Evolutionary conservation across 2,888 invertebrate species (phyloP).

Genomic region (Phortica okadai): DNA sequence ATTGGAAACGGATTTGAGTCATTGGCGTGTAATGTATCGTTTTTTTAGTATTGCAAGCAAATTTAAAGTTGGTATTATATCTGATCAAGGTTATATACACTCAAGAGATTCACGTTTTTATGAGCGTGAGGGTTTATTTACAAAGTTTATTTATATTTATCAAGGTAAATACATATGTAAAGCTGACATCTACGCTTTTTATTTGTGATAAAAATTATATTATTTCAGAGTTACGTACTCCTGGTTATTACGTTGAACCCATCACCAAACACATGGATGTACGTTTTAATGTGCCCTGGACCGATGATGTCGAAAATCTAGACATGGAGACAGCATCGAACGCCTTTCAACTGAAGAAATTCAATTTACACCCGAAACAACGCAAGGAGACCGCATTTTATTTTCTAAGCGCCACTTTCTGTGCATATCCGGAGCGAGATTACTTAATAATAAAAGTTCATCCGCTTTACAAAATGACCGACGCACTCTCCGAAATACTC

Average conservation of each 20-base stretch:
- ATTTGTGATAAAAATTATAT: neutral
- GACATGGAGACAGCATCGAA: slow-evolving; percentile 46
- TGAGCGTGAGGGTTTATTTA: slow-evolving; percentile 35
- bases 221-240: slow-evolving; percentile 34
- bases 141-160: slow-evolving; percentile 30
- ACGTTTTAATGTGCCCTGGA: slow-evolving; percentile 42
- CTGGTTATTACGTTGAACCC: slow-evolving; percentile 37
- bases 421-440: slow-evolving; percentile 81
- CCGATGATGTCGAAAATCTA: neutral
- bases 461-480: slow-evolving; percentile 41
- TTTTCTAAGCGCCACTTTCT: slow-evolving; percentile 82
- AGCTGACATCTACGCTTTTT: neutral
- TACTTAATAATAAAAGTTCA: slow-evolving; percentile 73
- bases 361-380: slow-evolving; percentile 58
- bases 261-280: slow-evolving; percentile 17
- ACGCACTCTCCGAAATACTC: slow-evolving; percentile 49
- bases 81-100: neutral
- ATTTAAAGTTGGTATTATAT: neutral
- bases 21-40: neutral
- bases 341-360: slow-evolving; percentile 64
- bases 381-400: slow-evolving; percentile 63
- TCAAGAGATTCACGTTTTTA: slow-evolving; percentile 2
- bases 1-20: too few relatives aligned
- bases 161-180: slow-evolving; percentile 6
- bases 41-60: slow-evolving; percentile 18